These are phyloP conservation scores for Neogobius melanostomus DNA, from an alignment of 2,113 vertebrate genomes.

Conservation along the genomic window DNA sequence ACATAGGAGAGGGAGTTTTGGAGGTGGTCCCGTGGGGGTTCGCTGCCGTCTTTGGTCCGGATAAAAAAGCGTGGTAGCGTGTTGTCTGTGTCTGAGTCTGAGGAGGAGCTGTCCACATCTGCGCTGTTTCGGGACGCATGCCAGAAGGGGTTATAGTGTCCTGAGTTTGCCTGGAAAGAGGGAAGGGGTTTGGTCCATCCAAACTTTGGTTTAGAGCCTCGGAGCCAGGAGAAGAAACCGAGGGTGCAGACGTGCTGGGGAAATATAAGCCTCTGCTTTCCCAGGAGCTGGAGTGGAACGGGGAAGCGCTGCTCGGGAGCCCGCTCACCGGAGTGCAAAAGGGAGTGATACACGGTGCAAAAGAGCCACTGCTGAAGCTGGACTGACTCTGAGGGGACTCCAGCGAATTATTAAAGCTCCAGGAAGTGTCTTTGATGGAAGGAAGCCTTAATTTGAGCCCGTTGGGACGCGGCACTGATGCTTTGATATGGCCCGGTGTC, in stretches of 20 bases:
- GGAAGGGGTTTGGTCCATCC: constrained; percentile 68
- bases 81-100: constrained; percentile 66
- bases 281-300: constrained; percentile 72
- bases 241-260: constrained; percentile 57
- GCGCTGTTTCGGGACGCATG: constrained; percentile 67
- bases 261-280: constrained; percentile 76
- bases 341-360: constrained; percentile 86
- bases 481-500: constrained; percentile 68
- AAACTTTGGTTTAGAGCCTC: constrained; percentile 51
- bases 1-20: constrained; percentile 86
- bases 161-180: constrained; percentile 76
- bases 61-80: constrained; percentile 79
- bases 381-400: constrained; percentile 84
- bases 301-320: constrained; percentile 70
- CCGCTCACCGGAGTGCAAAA: constrained; percentile 87
- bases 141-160: constrained; percentile 91
- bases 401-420: constrained; percentile 78
- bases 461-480: constrained; percentile 82
- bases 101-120: constrained; percentile 66
- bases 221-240: constrained; percentile 45
- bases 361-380: constrained; percentile 83
- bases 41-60: constrained; percentile 75
- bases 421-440: constrained; percentile 78
- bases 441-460: constrained; percentile 87
- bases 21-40: constrained; percentile 84